Evolutionary conservation across 2,113 vertebrate species (phyloP).

Genomic region (Clupea harengus): DNA sequence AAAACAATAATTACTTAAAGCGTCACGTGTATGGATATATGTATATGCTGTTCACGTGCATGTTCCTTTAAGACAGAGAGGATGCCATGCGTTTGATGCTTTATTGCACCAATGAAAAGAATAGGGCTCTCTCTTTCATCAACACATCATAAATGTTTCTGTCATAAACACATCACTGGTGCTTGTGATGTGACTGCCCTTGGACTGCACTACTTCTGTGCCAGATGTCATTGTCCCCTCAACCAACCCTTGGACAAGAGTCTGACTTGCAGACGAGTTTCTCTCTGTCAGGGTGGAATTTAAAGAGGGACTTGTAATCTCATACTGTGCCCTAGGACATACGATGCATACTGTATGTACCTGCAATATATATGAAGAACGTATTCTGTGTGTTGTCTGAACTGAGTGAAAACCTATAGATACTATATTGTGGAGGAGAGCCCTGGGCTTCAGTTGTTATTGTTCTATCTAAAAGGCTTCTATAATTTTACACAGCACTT

Average conservation of each 20-base stretch:
- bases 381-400: background rate
- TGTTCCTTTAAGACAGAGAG: background rate
- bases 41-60: background rate
- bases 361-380: background rate
- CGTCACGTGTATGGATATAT: background rate
- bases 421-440: background rate
- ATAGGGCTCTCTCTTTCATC: background rate
- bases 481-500: background rate
- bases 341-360: no score
- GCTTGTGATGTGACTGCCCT: background rate
- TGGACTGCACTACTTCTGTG: background rate
- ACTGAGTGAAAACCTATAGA: background rate
- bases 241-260: no score
- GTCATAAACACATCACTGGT: background rate
- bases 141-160: constrained; percentile 10
- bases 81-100: background rate
- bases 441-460: background rate
- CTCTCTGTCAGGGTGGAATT: no score
- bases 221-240: background rate
- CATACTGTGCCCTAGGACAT: background rate
- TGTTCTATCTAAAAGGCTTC: background rate
- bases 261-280: background rate
- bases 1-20: background rate
- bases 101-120: background rate
- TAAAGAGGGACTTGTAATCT: background rate